phyloP scores from a whole-genome alignment of 1,140 invertebrate species.

The Pogonognathellus flavescens region DNA sequence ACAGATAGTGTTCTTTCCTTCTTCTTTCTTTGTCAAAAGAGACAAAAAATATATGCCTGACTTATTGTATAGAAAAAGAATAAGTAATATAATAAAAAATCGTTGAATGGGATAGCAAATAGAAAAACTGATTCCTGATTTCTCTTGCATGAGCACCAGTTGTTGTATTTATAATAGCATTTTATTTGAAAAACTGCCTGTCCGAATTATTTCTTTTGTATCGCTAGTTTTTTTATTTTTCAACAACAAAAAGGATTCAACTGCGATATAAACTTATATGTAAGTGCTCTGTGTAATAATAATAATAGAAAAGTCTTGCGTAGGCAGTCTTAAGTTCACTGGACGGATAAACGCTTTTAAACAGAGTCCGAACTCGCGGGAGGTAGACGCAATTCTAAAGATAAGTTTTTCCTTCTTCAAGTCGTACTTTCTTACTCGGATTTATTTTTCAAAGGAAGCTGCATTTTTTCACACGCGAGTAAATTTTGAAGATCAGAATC shows the following conservation, averaged over 20 bases:
- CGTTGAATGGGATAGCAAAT: conserved; percentile 22
- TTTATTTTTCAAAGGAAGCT: background rate
- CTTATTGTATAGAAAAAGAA: conserved; percentile 44
- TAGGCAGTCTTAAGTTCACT: too few relatives aligned
- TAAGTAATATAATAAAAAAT: conserved; percentile 1
- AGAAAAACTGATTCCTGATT: conserved; percentile 26
- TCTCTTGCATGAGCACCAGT: conserved; percentile 34
- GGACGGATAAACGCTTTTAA: background rate
- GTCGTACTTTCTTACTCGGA: background rate
- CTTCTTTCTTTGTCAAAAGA: conserved; percentile 32
- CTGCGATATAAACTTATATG: too few relatives aligned
- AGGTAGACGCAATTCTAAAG: background rate
- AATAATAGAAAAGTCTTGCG: background rate
- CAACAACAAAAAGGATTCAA: conserved; percentile 3
- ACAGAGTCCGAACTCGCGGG: background rate
- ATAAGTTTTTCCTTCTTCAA: background rate
- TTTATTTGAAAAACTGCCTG: conserved; percentile 44
- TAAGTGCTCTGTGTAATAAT: too few relatives aligned
- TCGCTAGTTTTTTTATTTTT: conserved; percentile 5
- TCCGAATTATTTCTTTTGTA: conserved; percentile 43
- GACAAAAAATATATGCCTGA: conserved; percentile 20
- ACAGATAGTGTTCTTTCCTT: too few relatives aligned
- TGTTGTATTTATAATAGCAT: background rate
- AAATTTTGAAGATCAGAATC: too few relatives aligned
- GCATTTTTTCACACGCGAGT: background rate